Evolutionary conservation across 2,888 invertebrate genomes (phyloP), one percentile per base, ranked within the genome.

Genomic region (Blera fallax): DNA sequence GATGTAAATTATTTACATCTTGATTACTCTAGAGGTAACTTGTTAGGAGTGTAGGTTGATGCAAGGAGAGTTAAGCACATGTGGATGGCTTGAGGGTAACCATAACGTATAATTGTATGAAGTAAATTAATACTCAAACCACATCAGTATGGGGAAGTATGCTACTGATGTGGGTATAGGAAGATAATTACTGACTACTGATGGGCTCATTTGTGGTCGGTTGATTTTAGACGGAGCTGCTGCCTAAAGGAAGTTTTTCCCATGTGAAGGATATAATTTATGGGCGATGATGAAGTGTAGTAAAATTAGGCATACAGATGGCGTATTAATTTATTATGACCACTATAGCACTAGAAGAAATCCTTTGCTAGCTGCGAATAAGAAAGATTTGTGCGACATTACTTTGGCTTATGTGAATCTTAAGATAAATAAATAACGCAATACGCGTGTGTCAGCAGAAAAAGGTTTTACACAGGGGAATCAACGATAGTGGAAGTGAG

Each of bases 91-190:
- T 73, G 45, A 45, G 78, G 65, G 77, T 52, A 76, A 37, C 64
- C 76, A 24, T 64, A 48, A 50, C 24, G 64, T 37, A 52, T 74
- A 76, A 82, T 77, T 50, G 48, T 56, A 34, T 40, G 40, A 56
- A 34, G 58, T 72, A 72, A 82, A 77, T 72, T 65, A 77, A 77
- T 77, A 72, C 58, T 34, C 37, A 76, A 34, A 32, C 69, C 54
- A 18, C 56, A 50, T 16, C 8, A 48, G 27, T 1, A 6, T 5
- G 7, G 52, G 29, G 56, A 14, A 16, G 14, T 43, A 7, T 69
- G 18, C 40, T 40, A 4, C 27, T 56, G 67, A 77, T 60, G 48
- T 40, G 37, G 27, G 67, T 4, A 40, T 14, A 14, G 14, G 14
- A 14, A 34, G 48, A 65, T 50, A 48, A 50, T 65, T 65, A 69